Evolutionary conservation across 2,113 vertebrate species (phyloP).

Genomic region (Semnornis frantzii): DNA sequence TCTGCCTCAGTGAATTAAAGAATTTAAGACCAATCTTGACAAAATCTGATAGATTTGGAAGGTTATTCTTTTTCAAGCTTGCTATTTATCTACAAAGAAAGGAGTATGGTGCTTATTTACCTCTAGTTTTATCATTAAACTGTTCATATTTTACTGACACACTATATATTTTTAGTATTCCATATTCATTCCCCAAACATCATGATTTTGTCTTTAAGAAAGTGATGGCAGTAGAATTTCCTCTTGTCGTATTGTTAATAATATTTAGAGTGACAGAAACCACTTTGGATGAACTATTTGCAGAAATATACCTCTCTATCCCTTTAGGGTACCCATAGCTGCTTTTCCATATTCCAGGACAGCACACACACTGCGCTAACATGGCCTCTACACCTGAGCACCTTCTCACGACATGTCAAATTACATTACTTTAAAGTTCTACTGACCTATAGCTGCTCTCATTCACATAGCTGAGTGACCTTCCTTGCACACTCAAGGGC

Average conservation of each 20-base stretch:
- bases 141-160: background rate
- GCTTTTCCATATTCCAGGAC: background rate
- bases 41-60: background rate
- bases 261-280: background rate
- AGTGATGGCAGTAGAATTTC: background rate
- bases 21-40: background rate
- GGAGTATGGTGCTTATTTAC: background rate
- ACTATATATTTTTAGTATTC: background rate
- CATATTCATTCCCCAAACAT: background rate
- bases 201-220: background rate
- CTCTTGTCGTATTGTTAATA: background rate
- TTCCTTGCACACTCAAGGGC: background rate
- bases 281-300: background rate
- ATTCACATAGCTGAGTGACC: background rate
- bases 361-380: background rate
- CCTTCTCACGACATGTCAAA: background rate
- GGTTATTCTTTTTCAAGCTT: background rate
- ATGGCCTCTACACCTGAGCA: background rate
- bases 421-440: background rate
- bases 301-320: background rate
- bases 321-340: background rate
- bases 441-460: background rate
- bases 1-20: background rate
- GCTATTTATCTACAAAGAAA: background rate
- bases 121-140: background rate